phyloP scores from a whole-genome alignment of 2,113 vertebrate species.

The Actinemys pallida region DNA sequence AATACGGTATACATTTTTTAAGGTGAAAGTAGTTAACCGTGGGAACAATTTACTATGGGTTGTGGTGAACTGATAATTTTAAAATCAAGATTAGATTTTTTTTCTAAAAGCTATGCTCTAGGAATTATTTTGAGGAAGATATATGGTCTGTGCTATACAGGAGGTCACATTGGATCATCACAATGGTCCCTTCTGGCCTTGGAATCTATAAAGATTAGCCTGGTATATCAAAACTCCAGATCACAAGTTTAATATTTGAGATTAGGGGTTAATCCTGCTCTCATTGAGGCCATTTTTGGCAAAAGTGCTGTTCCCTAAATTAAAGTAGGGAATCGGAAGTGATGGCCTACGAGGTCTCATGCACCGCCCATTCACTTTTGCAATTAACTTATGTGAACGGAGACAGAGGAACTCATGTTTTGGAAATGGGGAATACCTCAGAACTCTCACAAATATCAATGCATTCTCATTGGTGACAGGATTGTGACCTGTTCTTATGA shows the following conservation, averaged over 20 bases:
- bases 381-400: conserved; percentile 41
- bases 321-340: not conserved
- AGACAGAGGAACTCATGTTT: conserved; percentile 14
- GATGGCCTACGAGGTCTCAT: not conserved
- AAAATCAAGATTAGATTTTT: not conserved
- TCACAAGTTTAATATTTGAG: not conserved
- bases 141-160: not conserved
- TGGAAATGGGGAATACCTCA: not conserved
- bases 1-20: not conserved
- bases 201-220: not conserved
- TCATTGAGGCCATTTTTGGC: not conserved
- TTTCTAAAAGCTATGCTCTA: not conserved
- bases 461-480: conserved; percentile 31
- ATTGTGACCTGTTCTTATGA: conserved; percentile 51
- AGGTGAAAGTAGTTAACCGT: not conserved
- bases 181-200: not conserved
- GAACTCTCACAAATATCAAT: not conserved
- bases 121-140: not conserved
- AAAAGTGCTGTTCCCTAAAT: not conserved
- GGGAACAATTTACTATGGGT: not conserved
- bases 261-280: not conserved
- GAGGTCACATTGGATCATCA: too few species aligned
- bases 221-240: not conserved
- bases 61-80: not conserved
- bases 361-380: not conserved